Evolutionary conservation across 2,797 vertebrate species (phyloP).

Genomic region (Anisognathus igniventris): DNA sequence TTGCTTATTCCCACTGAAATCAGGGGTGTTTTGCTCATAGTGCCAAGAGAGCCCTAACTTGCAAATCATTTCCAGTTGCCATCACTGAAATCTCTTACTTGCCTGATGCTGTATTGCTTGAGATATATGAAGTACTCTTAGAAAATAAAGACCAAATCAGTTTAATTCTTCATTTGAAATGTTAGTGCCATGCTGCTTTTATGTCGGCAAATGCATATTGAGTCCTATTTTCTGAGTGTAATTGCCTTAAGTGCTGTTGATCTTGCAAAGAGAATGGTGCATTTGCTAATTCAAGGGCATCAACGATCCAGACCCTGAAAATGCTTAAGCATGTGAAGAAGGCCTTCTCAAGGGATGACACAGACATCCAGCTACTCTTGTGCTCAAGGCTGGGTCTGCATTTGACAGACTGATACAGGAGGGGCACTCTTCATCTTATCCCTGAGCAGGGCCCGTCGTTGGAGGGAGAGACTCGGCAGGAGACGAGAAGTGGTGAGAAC

Average conservation of each 20-base stretch:
- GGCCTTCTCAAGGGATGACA: not conserved
- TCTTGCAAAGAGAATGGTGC: not conserved
- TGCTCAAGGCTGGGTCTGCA: not conserved
- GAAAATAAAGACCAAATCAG: constrained; percentile 36
- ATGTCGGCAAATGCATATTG: constrained; percentile 13
- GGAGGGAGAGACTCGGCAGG: not conserved
- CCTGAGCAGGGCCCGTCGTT: not conserved
- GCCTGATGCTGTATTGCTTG: constrained; percentile 14
- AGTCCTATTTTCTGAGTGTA: constrained; percentile 28
- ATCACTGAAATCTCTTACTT: not conserved
- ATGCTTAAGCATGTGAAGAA: not conserved
- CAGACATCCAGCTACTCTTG: not conserved
- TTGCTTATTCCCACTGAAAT: not conserved
- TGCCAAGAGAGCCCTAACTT: not conserved
- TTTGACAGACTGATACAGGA: not conserved
- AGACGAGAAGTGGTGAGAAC: not conserved
- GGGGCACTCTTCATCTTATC: not conserved
- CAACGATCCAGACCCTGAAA: not conserved
- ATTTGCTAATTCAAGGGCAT: constrained; percentile 32
- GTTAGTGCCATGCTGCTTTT: constrained; percentile 42
- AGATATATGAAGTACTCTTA: constrained; percentile 29
- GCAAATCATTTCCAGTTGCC: not conserved
- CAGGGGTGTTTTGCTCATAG: not conserved
- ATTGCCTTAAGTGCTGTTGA: constrained; percentile 35
- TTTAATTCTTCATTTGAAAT: constrained; percentile 34